Evolutionary conservation across 2,888 invertebrate species (phyloP).

Genomic region (Anarsia innoxiella): DNA sequence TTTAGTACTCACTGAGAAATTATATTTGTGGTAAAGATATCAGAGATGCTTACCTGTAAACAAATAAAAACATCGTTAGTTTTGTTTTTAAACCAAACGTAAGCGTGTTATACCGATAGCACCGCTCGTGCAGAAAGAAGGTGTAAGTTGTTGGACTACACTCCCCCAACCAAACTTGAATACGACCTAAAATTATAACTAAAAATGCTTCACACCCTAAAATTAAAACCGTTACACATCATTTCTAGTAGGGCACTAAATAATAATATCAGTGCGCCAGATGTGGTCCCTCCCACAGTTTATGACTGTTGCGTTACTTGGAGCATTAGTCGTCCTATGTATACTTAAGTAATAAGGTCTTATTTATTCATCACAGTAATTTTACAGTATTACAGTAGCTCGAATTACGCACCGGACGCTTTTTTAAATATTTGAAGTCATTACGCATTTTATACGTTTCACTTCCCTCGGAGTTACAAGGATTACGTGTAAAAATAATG

Average conservation of each 20-base stretch:
- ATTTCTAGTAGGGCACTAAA: constrained; percentile 25
- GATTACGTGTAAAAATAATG: too few relatives aligned
- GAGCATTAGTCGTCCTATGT: not conserved
- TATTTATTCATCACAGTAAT: constrained; percentile 2
- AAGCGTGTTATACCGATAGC: too few relatives aligned
- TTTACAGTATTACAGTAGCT: not conserved
- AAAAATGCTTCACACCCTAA: constrained; percentile 23
- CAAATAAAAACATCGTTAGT: too few relatives aligned
- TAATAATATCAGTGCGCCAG: constrained; percentile 32
- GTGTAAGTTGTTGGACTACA: too few relatives aligned
- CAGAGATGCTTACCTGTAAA: too few relatives aligned
- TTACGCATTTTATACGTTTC: too few relatives aligned
- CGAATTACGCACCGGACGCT: not conserved
- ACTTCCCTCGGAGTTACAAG: too few relatives aligned
- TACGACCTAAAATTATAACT: constrained; percentile 5
- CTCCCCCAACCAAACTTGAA: constrained; percentile 3
- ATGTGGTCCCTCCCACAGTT: constrained; percentile 43
- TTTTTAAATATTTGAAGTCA: too few relatives aligned
- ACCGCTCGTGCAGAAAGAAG: too few relatives aligned
- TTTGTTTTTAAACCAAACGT: too few relatives aligned
- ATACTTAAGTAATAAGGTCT: not conserved
- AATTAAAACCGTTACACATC: constrained; percentile 23
- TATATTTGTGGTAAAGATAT: too few relatives aligned
- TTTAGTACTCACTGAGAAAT: too few relatives aligned
- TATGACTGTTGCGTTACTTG: constrained; percentile 4